These are phyloP conservation scores for Cyphotilapia sp. DNA, from an alignment of 2,113 vertebrate species.

Conservation along the genomic window DNA sequence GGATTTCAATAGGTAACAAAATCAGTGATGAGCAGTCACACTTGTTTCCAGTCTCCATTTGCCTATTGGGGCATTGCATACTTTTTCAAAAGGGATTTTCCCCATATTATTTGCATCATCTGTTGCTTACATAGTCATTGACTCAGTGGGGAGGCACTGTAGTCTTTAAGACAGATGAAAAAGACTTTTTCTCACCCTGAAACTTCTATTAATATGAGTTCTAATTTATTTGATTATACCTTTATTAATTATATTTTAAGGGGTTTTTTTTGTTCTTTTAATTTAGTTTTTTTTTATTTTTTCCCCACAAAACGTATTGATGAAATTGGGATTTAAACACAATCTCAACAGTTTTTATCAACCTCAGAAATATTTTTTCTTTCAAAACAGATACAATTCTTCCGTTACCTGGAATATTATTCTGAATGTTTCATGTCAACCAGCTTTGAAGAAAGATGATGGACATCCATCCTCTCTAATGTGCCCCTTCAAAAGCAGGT, in stretches of 20 bases:
- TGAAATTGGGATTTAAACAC: not conserved
- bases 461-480: slow-evolving; percentile 9
- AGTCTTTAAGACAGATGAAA: not conserved
- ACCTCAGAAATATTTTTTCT: not conserved
- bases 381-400: not conserved
- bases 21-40: not conserved
- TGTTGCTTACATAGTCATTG: not conserved
- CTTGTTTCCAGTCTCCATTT: not conserved
- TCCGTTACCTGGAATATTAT: not conserved
- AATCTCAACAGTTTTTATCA: not conserved
- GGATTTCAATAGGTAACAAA: not conserved
- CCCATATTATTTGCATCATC: not conserved
- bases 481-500: not conserved
- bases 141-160: not conserved
- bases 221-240: not conserved
- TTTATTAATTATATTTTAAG: not conserved
- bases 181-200: not conserved
- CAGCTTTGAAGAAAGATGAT: slow-evolving; percentile 18
- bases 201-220: not conserved
- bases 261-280: not conserved
- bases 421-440: slow-evolving; percentile 9
- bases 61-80: not conserved
- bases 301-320: not conserved
- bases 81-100: not conserved
- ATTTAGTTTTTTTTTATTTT: not conserved